These are phyloP conservation scores for Misgurnus anguillicaudatus DNA, from an alignment of 2,113 vertebrate genomes.

Conservation along the genomic window DNA sequence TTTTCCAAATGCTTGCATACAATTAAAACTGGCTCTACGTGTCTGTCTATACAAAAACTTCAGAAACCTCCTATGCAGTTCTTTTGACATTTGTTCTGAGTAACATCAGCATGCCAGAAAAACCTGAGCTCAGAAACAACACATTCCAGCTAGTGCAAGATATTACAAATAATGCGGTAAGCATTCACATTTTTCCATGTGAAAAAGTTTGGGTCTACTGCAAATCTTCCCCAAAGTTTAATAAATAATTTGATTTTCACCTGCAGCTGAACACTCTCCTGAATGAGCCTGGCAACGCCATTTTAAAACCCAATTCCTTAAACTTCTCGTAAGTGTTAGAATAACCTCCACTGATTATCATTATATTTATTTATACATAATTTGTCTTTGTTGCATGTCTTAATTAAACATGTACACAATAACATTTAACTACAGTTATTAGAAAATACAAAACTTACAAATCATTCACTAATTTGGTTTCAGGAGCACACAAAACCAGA, in stretches of 20 bases:
- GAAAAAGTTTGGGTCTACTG: not conserved
- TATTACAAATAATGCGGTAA: not conserved
- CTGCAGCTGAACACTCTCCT: constrained; percentile 41
- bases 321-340: constrained; percentile 9
- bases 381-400: no score
- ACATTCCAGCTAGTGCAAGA: not conserved
- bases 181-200: not conserved
- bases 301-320: not conserved
- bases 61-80: constrained; percentile 15
- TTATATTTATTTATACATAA: no score
- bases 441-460: no score
- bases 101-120: not conserved
- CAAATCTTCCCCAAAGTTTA: not conserved
- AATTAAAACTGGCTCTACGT: no score
- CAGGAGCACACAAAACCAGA: not conserved
- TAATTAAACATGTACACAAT: no score
- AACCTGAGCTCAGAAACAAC: not conserved
- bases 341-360: not conserved
- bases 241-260: not conserved
- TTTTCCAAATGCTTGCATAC: no score
- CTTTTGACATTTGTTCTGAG: not conserved
- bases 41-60: constrained; percentile 2
- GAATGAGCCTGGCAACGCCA: not conserved
- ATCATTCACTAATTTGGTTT: not conserved
- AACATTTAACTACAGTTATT: no score